Conservation (phyloP, 2,888 invertebrate species). For the Meta bourneti region DNA sequence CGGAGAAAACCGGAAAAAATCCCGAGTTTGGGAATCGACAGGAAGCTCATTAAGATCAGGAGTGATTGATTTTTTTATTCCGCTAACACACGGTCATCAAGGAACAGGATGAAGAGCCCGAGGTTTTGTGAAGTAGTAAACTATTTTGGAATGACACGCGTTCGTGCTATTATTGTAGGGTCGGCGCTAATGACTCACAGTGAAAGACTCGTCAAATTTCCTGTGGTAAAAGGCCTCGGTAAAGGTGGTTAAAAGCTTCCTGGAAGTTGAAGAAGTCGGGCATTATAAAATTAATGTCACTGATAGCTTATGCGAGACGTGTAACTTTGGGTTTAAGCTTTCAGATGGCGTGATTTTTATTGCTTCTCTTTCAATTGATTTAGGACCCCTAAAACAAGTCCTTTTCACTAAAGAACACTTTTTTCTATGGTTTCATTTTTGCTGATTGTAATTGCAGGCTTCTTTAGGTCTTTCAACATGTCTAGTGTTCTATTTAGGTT, state of each 20-base stretch:
- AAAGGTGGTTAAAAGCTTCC: conserved; percentile 37
- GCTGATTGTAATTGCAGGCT: too few species aligned
- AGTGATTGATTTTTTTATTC: conserved; percentile 60
- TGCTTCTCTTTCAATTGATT: conserved; percentile 28
- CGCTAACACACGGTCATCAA: background rate
- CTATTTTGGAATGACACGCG: conserved; percentile 36
- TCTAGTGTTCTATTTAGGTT: too few species aligned
- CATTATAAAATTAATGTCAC: conserved; percentile 6
- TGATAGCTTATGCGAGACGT: conserved; percentile 25
- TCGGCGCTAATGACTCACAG: conserved; percentile 41
- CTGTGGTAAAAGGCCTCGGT: conserved; percentile 3
- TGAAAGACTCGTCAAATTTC: conserved; percentile 61
- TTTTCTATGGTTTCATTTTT: too few species aligned
- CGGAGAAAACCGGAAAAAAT: conserved; percentile 48
- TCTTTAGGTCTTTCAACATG: too few species aligned
- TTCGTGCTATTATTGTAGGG: background rate
- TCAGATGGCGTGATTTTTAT: conserved; percentile 13
- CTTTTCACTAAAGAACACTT: too few species aligned
- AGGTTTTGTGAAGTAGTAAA: conserved; percentile 9
- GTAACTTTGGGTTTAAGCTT: conserved; percentile 1
- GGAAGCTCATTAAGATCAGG: conserved; percentile 71
- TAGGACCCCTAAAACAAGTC: conserved; percentile 7
- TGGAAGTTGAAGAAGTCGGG: background rate
- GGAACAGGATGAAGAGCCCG: conserved; percentile 7
- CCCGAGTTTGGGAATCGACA: conserved; percentile 62